These are phyloP conservation scores for Thamnophis elegans DNA, from an alignment of 2,797 vertebrate genomes.

Conservation along the genomic window DNA sequence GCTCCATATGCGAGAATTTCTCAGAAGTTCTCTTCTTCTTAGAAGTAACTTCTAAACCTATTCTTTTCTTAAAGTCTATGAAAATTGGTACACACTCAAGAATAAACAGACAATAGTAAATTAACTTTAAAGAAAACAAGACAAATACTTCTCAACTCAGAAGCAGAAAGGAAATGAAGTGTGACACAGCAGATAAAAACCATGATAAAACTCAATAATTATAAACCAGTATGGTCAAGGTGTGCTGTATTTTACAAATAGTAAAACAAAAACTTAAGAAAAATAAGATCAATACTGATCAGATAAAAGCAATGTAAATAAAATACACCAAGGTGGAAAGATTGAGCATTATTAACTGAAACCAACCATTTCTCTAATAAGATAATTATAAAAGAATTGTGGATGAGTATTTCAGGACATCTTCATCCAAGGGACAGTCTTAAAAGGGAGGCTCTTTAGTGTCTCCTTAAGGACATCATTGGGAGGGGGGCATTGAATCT, in stretches of 20 bases:
- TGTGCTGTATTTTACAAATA: not conserved
- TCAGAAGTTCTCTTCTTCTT: not conserved
- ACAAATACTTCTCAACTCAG: not conserved
- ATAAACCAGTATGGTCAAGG: not conserved
- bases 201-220: not conserved
- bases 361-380: not conserved
- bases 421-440: not conserved
- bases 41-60: not conserved
- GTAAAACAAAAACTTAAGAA: not conserved
- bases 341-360: not conserved
- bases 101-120: not conserved
- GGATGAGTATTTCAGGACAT: not conserved
- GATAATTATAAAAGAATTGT: not conserved
- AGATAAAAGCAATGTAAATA: not conserved
- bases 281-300: not conserved
- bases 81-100: not conserved
- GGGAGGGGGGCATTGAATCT: not conserved
- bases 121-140: not conserved
- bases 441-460: not conserved
- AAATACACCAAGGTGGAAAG: not conserved
- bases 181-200: not conserved
- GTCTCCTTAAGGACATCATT: not conserved
- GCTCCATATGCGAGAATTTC: not conserved
- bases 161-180: not conserved
- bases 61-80: not conserved